Conservation (phyloP, 2,888 invertebrate species). For the Pasiphila rectangulata region DNA sequence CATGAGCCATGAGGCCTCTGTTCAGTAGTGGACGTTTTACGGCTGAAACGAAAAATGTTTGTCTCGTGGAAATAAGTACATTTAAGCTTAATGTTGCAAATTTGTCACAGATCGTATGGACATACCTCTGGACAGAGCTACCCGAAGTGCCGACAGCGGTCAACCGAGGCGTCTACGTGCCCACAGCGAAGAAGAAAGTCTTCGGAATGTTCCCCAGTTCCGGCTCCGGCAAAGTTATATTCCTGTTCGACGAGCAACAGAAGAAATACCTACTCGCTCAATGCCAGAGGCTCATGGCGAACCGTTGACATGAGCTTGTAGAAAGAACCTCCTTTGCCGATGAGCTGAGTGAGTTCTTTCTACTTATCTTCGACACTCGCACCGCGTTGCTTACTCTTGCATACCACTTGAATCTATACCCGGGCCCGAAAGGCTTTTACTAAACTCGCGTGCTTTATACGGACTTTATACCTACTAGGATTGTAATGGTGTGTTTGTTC, state of each 20-base stretch:
- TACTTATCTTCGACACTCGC: slow-evolving; percentile 69
- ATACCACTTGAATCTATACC: slow-evolving; percentile 71
- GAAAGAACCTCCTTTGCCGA: slow-evolving; percentile 56
- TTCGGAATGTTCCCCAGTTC: slow-evolving; percentile 83
- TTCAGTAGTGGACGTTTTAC: too few species aligned
- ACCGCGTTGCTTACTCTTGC: slow-evolving; percentile 61
- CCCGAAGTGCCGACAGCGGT: slow-evolving; percentile 84
- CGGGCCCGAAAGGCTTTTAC: slow-evolving; percentile 58
- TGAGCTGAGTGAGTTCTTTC: slow-evolving; percentile 65
- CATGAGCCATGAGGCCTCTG: too few species aligned
- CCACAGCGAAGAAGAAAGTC: slow-evolving; percentile 81
- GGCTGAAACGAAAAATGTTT: too few species aligned
- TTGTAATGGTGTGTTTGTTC: slow-evolving; percentile 33
- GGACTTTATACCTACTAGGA: slow-evolving; percentile 26
- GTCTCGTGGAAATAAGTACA: too few species aligned
- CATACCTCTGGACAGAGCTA: slow-evolving; percentile 89
- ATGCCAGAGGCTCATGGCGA: slow-evolving; percentile 65
- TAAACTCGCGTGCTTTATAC: slow-evolving; percentile 47
- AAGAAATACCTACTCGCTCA: slow-evolving; percentile 68
- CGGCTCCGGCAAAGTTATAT: slow-evolving; percentile 82
- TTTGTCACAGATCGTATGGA: slow-evolving; percentile 84
- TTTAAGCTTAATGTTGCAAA: not conserved
- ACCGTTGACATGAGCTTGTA: slow-evolving; percentile 73
- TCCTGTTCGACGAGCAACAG: slow-evolving; percentile 70
- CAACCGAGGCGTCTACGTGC: slow-evolving; percentile 85